Conservation (phyloP, 2,888 invertebrate genomes). For the Clanis bilineata region DNA sequence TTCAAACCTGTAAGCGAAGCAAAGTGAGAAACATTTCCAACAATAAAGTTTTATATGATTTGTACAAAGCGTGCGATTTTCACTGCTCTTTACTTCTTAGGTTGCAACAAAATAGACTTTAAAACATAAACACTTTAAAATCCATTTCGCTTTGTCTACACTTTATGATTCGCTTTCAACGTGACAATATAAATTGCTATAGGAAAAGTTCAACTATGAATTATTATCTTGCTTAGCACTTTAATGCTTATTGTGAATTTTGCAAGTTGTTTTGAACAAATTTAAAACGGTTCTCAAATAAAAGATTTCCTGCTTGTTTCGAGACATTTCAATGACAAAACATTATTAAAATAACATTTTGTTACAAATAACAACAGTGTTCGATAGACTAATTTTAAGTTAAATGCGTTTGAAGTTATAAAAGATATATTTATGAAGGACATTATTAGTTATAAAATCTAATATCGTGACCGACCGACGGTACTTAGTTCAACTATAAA, state of each 20-base stretch:
- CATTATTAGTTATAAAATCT: too few species aligned
- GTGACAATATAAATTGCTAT: neutral
- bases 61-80: slow-evolving; percentile 26
- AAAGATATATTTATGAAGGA: too few species aligned
- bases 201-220: neutral
- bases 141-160: neutral
- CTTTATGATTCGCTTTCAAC: neutral
- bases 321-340: too few species aligned
- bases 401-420: too few species aligned
- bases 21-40: slow-evolving; percentile 10
- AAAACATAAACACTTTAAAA: neutral
- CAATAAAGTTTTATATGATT: slow-evolving; percentile 18
- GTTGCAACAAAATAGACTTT: neutral
- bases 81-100: slow-evolving; percentile 10
- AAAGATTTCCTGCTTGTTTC: too few species aligned
- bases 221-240: neutral
- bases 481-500: too few species aligned
- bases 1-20: neutral
- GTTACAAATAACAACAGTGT: too few species aligned
- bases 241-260: neutral
- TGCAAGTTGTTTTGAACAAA: too few species aligned
- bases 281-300: too few species aligned
- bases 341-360: too few species aligned
- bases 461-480: too few species aligned
- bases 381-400: too few species aligned